Conservation (phyloP, 2,888 invertebrate species). For the Cantharis lateralis region DNA sequence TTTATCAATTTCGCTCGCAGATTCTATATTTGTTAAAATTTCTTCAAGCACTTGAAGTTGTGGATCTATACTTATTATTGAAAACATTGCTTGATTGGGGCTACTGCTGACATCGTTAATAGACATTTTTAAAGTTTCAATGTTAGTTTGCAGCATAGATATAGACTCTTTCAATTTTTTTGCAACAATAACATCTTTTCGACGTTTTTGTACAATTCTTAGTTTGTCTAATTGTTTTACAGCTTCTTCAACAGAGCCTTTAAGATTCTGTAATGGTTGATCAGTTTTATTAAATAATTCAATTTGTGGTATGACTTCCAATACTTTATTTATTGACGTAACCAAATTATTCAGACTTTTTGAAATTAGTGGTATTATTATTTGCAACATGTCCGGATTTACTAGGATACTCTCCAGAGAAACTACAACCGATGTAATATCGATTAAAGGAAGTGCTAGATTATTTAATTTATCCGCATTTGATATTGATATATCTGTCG, state of each 20-base stretch:
- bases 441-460: conserved; percentile 38
- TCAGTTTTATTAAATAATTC: conserved; percentile 5
- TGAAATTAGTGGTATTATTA: conserved; percentile 4
- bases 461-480: conserved; percentile 26
- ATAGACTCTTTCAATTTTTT: conserved; percentile 18
- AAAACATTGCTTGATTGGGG: conserved; percentile 27
- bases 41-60: conserved; percentile 13
- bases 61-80: conserved; percentile 26
- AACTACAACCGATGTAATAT: conserved; percentile 27
- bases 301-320: conserved; percentile 3
- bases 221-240: conserved; percentile 7
- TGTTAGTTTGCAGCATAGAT: conserved; percentile 6
- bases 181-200: conserved; percentile 1
- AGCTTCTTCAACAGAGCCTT: neutral
- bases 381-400: conserved; percentile 6
- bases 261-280: conserved; percentile 23
- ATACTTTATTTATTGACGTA: neutral
- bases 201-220: neutral
- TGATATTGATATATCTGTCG: conserved; percentile 17
- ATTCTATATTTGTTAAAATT: conserved; percentile 6
- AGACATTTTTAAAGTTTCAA: neutral
- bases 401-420: conserved; percentile 8
- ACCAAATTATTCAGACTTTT: conserved; percentile 7
- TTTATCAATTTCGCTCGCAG: neutral
- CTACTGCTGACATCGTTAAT: neutral